Evolutionary conservation across 2,888 invertebrate species (phyloP).

Genomic region (Calliopum simillimum): DNA sequence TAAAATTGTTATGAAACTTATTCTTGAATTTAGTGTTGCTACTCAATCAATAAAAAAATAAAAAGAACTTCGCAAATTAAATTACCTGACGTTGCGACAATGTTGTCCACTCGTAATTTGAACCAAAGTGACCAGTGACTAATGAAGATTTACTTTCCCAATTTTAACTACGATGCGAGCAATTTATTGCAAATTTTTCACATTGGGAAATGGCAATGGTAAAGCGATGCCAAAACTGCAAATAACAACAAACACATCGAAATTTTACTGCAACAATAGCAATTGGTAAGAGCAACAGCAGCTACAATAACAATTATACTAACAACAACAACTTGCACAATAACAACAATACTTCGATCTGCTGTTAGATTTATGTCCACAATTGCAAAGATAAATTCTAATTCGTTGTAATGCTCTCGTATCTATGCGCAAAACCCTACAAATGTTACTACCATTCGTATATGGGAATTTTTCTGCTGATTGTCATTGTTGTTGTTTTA

Average conservation of each 20-base stretch:
- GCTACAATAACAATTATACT: slow-evolving; percentile 1
- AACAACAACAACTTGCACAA: slow-evolving; percentile 1
- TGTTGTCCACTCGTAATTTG: neutral
- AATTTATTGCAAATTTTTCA: slow-evolving; percentile 21
- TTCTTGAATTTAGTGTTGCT: no score
- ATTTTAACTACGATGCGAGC: slow-evolving; percentile 11
- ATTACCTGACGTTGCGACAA: slow-evolving; percentile 19
- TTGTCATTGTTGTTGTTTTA: neutral
- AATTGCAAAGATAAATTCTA: slow-evolving; percentile 50
- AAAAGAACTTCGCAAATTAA: slow-evolving; percentile 7
- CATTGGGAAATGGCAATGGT: neutral
- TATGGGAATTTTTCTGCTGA: slow-evolving; percentile 12
- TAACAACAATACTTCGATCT: slow-evolving; percentile 24
- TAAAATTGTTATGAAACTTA: no score
- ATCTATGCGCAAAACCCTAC: slow-evolving; percentile 28
- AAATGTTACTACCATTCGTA: neutral
- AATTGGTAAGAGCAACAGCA: slow-evolving; percentile 11
- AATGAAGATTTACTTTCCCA: slow-evolving; percentile 30
- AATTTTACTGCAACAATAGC: slow-evolving; percentile 1
- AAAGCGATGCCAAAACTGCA: neutral
- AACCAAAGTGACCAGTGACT: neutral
- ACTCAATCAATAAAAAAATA: neutral
- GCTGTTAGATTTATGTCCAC: slow-evolving; percentile 50
- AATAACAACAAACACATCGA: no score
- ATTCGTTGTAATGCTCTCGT: slow-evolving; percentile 16